Evolutionary conservation across 2,113 vertebrate genomes (phyloP).

Genomic region (Gavialis gangeticus): DNA sequence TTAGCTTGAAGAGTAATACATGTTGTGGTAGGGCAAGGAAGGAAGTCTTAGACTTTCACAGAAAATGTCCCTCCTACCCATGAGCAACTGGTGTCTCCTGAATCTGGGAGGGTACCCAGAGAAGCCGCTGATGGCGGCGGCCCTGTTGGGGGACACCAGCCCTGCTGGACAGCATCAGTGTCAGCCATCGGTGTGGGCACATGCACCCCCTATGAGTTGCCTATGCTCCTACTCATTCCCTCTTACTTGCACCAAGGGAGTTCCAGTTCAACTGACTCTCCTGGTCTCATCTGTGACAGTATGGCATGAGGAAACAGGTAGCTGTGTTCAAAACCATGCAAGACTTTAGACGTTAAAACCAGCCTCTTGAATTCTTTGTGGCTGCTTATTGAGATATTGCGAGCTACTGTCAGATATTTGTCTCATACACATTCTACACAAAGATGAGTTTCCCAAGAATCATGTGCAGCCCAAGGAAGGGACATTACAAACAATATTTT

Average conservation of each 20-base stretch:
- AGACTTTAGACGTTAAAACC: not conserved
- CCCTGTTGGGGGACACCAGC: too few species aligned
- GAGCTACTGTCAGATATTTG: not conserved
- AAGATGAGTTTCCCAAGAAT: not conserved
- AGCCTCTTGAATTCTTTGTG: not conserved
- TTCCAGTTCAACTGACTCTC: not conserved
- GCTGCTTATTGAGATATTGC: not conserved
- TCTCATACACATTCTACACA: not conserved
- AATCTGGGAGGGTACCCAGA: too few species aligned
- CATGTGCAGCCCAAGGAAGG: not conserved
- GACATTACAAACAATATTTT: not conserved
- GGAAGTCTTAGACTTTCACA: not conserved
- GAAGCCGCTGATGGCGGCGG: too few species aligned
- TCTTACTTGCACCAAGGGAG: conserved; percentile 6
- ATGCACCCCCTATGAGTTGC: too few species aligned
- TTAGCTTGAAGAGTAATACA: not conserved
- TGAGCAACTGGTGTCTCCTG: too few species aligned
- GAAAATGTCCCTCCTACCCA: too few species aligned
- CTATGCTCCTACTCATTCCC: not conserved
- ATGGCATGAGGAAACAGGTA: conserved; percentile 4
- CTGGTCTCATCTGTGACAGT: not conserved
- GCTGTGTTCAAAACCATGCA: not conserved
- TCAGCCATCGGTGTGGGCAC: too few species aligned
- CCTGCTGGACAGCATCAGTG: too few species aligned
- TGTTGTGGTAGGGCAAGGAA: not conserved